A percentile compares a stretch with the other conserved stretches of the same genome.
Evolutionary conservation across 2,113 vertebrate genomes (phyloP).

Genomic region (Naja naja): DNA sequence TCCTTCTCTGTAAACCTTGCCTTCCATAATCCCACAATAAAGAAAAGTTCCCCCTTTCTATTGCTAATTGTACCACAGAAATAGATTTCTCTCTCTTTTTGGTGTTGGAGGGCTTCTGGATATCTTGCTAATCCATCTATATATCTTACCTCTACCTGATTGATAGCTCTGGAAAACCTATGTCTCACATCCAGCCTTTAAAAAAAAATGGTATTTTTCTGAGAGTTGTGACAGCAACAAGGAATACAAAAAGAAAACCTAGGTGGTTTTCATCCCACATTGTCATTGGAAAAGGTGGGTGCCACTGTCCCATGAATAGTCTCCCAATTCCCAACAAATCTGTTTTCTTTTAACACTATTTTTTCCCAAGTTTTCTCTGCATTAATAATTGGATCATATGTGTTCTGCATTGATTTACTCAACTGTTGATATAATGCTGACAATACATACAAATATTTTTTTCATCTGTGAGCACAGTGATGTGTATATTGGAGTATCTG

Average conservation of each 20-base stretch:
- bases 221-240: not conserved
- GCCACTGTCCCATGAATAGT: not conserved
- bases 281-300: not conserved
- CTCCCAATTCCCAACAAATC: not conserved
- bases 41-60: not conserved
- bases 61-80: not conserved
- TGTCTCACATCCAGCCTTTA: not conserved
- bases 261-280: not conserved
- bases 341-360: not conserved
- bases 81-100: not conserved
- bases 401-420: not conserved
- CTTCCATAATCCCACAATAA: not conserved
- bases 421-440: not conserved
- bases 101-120: not conserved
- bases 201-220: not conserved
- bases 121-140: not conserved
- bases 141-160: not conserved
- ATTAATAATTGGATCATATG: not conserved
- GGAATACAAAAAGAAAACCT: not conserved
- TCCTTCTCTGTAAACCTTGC: not conserved
- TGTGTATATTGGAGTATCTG: no score
- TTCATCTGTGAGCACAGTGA: not conserved
- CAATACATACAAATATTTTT: not conserved
- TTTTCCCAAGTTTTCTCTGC: not conserved
- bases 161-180: not conserved